Evolutionary conservation across 1,140 invertebrate species (phyloP).

Genomic region (Leptinotarsa undecemlineata): DNA sequence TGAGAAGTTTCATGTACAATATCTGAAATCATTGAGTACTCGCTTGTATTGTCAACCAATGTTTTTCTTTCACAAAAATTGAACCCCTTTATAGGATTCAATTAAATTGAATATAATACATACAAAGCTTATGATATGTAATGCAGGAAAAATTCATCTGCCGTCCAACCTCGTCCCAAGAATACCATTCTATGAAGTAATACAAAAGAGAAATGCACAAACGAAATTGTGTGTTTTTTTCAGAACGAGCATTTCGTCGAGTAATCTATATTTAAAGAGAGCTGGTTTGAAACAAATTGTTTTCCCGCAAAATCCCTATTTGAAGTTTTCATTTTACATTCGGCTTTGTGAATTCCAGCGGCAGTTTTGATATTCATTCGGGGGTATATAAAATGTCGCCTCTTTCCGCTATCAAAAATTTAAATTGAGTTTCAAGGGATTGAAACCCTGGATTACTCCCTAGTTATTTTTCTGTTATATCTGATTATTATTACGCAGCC

Average conservation of each 20-base stretch:
- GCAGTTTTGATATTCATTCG: not conserved
- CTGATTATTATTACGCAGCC: no score
- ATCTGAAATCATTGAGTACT: no score
- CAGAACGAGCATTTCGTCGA: not conserved
- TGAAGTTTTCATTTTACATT: slow-evolving; percentile 5
- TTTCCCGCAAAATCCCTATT: slow-evolving; percentile 14
- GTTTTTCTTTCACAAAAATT: no score
- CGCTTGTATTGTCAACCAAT: no score
- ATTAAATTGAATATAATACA: no score
- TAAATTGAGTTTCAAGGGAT: not conserved
- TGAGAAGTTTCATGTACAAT: no score
- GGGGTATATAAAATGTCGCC: not conserved
- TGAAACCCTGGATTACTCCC: no score
- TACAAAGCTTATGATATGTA: no score
- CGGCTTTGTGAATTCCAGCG: slow-evolving; percentile 5
- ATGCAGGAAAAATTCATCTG: not conserved
- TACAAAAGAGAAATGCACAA: not conserved
- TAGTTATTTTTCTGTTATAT: no score
- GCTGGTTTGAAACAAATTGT: slow-evolving; percentile 16
- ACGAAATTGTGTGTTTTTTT: slow-evolving; percentile 4
- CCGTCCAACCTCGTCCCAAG: not conserved
- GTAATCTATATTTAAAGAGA: slow-evolving; percentile 21
- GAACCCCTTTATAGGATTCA: no score
- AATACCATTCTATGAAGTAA: not conserved
- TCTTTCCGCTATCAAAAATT: slow-evolving; percentile 5